Conservation (phyloP, 2,888 invertebrate genomes). For the Hyles lineata region DNA sequence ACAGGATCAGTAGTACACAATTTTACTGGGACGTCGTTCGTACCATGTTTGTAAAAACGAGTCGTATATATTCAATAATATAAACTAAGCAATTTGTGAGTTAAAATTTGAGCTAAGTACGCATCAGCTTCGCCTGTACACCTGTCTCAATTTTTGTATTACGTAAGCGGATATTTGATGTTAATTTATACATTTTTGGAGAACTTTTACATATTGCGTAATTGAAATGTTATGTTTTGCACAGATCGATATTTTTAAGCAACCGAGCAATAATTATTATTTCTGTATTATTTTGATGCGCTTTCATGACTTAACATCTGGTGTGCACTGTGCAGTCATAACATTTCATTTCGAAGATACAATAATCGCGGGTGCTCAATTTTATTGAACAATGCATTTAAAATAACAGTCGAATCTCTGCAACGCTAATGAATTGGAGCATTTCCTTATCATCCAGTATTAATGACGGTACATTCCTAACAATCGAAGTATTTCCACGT, state of each 20-base stretch:
- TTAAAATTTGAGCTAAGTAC: conserved; percentile 19
- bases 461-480: conserved; percentile 80
- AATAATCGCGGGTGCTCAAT: conserved; percentile 42
- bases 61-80: conserved; percentile 20
- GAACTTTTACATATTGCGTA: conserved; percentile 16
- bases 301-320: neutral
- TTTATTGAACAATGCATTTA: conserved; percentile 38
- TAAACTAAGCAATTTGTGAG: conserved; percentile 25
- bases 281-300: too few relatives aligned
- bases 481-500: conserved; percentile 69
- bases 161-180: conserved; percentile 17
- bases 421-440: conserved; percentile 17
- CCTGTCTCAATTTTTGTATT: conserved; percentile 15
- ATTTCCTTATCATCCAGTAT: conserved; percentile 67
- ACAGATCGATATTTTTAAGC: neutral
- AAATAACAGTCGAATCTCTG: conserved; percentile 42
- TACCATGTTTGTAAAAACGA: conserved; percentile 23
- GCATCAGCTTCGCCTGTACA: conserved; percentile 20
- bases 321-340: neutral
- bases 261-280: neutral
- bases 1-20: conserved; percentile 27
- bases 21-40: conserved; percentile 17
- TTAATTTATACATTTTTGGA: conserved; percentile 23
- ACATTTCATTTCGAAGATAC: conserved; percentile 9
- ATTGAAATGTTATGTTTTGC: conserved; percentile 25